These are phyloP conservation scores for Poecilia gillii DNA, from an alignment of 2,797 vertebrate species.

Conservation along the genomic window DNA sequence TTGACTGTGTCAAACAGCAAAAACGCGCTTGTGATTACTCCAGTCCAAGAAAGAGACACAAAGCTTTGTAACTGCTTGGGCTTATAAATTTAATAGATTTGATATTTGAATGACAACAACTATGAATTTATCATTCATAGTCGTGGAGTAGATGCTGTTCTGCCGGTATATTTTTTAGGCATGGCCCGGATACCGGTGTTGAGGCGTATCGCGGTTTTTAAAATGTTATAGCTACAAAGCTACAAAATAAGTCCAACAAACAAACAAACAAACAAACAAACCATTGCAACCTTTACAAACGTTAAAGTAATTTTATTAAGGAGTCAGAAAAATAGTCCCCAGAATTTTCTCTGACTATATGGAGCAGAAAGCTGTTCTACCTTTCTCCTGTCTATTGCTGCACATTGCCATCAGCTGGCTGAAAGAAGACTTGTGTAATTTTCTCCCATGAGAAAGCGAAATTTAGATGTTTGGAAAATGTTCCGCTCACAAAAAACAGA, in stretches of 20 bases:
- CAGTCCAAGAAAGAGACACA: slow-evolving; percentile 7
- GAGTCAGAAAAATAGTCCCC: background rate
- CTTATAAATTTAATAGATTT: background rate
- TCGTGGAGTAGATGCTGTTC: background rate
- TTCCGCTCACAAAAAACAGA: background rate
- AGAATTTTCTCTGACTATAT: background rate
- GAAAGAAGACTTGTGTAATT: background rate
- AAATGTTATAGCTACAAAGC: background rate
- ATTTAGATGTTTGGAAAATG: background rate
- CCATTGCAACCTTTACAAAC: background rate
- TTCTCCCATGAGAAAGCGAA: background rate
- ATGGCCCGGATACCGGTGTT: background rate
- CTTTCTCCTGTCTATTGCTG: background rate
- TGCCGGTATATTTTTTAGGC: background rate
- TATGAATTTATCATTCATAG: background rate
- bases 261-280: background rate
- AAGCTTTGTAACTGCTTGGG: slow-evolving; percentile 11
- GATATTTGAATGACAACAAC: background rate
- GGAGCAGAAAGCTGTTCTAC: background rate
- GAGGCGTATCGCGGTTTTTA: background rate
- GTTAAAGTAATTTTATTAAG: background rate
- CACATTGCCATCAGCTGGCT: slow-evolving; percentile 1
- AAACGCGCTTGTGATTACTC: background rate
- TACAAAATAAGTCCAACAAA: background rate
- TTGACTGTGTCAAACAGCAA: slow-evolving; percentile 41